Percentiles rank a stretch among this genome's conserved stretches.
Evolutionary conservation across 2,888 invertebrate species (phyloP).

Genomic region (Tipula lateralis): DNA sequence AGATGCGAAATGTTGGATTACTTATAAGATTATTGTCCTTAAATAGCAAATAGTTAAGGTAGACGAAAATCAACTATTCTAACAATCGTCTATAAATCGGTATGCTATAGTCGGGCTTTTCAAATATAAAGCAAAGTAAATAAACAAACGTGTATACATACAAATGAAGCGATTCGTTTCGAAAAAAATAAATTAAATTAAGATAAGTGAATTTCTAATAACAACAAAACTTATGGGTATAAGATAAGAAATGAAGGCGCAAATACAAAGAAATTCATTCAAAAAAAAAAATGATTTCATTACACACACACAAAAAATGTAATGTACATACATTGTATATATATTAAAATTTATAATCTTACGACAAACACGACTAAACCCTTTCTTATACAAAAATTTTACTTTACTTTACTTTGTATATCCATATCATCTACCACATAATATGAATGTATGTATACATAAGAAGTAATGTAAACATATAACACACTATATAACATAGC

Average conservation of each 20-base stretch:
- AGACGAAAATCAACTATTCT: too few species aligned
- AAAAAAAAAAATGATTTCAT: conserved; percentile 2
- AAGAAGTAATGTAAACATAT: neutral
- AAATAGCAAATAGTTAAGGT: neutral
- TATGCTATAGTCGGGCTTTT: neutral
- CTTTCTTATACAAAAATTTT: neutral
- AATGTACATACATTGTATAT: conserved; percentile 3
- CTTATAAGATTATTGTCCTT: neutral
- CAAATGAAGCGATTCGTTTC: neutral
- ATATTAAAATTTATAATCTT: conserved; percentile 19
- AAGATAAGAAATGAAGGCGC: conserved; percentile 3
- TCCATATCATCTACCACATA: neutral
- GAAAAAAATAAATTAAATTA: neutral
- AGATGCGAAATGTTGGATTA: neutral
- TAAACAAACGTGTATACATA: neutral
- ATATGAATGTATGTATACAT: neutral
- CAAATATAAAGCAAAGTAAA: neutral
- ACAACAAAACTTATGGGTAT: neutral
- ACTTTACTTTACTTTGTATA: conserved; percentile 1
- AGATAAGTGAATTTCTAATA: conserved; percentile 19
- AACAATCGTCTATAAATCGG: too few species aligned
- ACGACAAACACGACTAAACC: conserved; percentile 24
- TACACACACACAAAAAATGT: neutral
- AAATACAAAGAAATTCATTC: conserved; percentile 6
- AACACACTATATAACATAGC: neutral